A percentile compares a stretch with the other conserved stretches of the same genome.
Evolutionary conservation across 2,113 vertebrate genomes (phyloP).

Genomic region (Neogobius melanostomus): DNA sequence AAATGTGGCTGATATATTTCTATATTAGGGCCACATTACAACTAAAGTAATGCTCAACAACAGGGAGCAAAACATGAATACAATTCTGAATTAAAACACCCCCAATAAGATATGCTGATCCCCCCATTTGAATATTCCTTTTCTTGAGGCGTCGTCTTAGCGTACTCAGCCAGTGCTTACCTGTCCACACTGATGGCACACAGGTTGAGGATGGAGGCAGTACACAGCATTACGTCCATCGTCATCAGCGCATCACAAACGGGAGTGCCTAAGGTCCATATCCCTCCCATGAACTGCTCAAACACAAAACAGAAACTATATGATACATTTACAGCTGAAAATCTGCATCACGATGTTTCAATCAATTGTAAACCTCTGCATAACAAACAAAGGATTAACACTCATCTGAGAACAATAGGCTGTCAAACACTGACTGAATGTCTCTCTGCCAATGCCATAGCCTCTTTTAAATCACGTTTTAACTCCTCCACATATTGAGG

Average conservation of each 20-base stretch:
- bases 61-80: too few species aligned
- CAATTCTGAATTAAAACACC: too few species aligned
- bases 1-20: too few species aligned
- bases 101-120: not conserved
- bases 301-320: not conserved
- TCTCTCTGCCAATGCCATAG: too few species aligned
- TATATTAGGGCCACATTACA: too few species aligned
- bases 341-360: too few species aligned
- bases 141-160: not conserved
- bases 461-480: too few species aligned
- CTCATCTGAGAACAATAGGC: not conserved
- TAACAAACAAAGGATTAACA: not conserved
- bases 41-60: too few species aligned
- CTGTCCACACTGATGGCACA: conserved; percentile 82
- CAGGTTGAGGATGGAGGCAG: conserved; percentile 80
- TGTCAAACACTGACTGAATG: not conserved
- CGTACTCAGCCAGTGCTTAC: conserved; percentile 41
- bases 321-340: not conserved
- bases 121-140: not conserved
- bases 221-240: conserved; percentile 83
- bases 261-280: conserved; percentile 74
- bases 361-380: too few species aligned
- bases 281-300: conserved; percentile 75
- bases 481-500: too few species aligned
- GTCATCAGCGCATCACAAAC: conserved; percentile 80